Base-by-base conservation (phyloP, 2,797 vertebrate species). In the Australoheros facetus region DNA sequence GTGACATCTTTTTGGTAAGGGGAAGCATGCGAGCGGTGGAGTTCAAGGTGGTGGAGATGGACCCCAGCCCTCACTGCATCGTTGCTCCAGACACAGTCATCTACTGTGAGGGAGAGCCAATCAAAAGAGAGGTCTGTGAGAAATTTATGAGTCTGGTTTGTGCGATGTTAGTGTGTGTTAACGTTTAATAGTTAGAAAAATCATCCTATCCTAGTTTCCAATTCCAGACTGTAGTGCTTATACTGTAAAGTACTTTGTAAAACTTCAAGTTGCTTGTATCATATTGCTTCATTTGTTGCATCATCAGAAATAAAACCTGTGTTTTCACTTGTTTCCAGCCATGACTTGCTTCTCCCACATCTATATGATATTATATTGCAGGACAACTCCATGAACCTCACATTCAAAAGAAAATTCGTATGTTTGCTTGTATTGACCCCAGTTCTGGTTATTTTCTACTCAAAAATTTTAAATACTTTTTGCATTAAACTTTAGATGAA, bases 1-100 rank as follows among this genome's bases (percentile, higher is more conserved):
- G 96, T 84, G 97, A 99, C 86, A 97, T 99, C 90, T 99, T 99
- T 91, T 83, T 98, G 92, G 98, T 99, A 73, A 96, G 98, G 73
- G 98, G 98, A 88, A 97, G 97, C 58, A 98, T 99, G 98, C 95
- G 98, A 77, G 98, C 97, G 0, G 97, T 99, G 86, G 98, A 99
- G 89, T 99, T 99, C 94, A 99, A 99, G 93, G 97, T 99, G 90
- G 96, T 98, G 87, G 98, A 98, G 87, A 98, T 97, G 9, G 97
- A 99, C 85, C 98, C 98, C 16, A 96, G 94, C 75, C 97, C 97
- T 0, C 98, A 98, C 83, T 99, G 98, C 89, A 99, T 99, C 77
- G 97, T 99, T 80, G 98, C 98, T 85, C 98, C 98, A 0, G 98
- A 99, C 90, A 99, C 98, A 0, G 97, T 99, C 84, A 99, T 99